Conservation (phyloP, 2,113 vertebrate species). For the Sturnira hondurensis region DNA sequence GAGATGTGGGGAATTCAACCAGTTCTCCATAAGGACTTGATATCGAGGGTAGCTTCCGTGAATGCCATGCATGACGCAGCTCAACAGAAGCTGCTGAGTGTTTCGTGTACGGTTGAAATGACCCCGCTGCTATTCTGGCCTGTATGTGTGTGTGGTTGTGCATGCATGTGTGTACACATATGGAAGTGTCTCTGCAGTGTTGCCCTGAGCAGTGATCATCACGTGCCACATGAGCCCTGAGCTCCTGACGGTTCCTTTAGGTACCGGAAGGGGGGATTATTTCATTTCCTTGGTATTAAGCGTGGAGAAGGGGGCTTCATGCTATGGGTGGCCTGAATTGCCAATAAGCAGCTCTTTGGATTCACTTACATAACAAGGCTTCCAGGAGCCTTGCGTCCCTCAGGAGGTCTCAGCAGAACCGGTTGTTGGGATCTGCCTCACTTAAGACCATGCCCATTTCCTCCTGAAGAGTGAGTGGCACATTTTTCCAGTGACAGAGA, state of each 20-base stretch:
- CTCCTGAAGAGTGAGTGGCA: background rate
- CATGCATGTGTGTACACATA: accelerated
- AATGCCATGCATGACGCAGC: background rate
- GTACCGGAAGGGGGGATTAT: background rate
- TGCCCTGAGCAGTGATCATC: background rate
- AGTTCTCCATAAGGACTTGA: background rate
- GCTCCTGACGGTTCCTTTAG: background rate
- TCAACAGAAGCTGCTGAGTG: background rate
- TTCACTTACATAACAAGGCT: background rate
- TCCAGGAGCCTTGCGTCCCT: background rate
- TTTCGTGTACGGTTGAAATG: background rate
- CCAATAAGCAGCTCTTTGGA: background rate
- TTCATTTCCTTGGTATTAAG: background rate
- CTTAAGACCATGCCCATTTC: background rate
- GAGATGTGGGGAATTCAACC: background rate
- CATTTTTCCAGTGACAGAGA: background rate
- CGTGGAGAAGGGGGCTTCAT: background rate
- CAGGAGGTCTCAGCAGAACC: background rate
- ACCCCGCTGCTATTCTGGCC: background rate
- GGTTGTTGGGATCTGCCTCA: background rate
- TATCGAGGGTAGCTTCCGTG: background rate
- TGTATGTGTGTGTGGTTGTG: background rate
- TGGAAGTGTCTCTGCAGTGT: background rate
- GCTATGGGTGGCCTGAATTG: background rate
- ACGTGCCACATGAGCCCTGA: background rate